Evolutionary conservation across 2,797 vertebrate species (phyloP).

Genomic region (Echeneis naucrates): DNA sequence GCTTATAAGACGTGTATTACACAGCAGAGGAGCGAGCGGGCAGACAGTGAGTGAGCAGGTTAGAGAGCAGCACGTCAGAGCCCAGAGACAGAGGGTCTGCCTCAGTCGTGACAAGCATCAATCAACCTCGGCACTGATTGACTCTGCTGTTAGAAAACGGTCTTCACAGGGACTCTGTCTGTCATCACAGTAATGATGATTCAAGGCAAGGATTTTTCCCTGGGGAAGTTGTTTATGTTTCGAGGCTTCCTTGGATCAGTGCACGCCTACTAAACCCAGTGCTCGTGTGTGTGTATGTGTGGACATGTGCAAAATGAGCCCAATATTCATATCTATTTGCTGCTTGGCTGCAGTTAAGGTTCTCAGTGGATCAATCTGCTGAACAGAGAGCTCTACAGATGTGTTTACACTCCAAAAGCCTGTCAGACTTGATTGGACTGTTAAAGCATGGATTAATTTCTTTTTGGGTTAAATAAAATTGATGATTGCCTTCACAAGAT

Average conservation of each 20-base stretch:
- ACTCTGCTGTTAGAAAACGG: conserved; percentile 52
- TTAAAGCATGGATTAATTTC: conserved; percentile 43
- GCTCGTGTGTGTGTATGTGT: conserved; percentile 10
- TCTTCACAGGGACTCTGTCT: conserved; percentile 51
- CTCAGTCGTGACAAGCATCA: conserved; percentile 67
- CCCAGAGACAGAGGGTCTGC: conserved; percentile 47
- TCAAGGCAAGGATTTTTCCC: conserved; percentile 53
- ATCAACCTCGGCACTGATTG: conserved; percentile 70
- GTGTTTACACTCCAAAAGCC: conserved; percentile 44
- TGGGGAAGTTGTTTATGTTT: conserved; percentile 56
- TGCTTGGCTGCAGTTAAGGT: conserved; percentile 38
- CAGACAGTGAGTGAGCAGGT: conserved; percentile 12
- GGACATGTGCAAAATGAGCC: conserved; percentile 41
- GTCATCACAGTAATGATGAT: conserved; percentile 68
- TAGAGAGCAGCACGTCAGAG: conserved; percentile 24
- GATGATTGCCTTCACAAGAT: conserved; percentile 43
- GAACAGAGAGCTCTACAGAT: conserved; percentile 28
- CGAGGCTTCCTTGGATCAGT: conserved; percentile 45
- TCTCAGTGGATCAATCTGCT: conserved; percentile 36
- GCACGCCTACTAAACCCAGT: conserved; percentile 30
- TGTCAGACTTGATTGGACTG: conserved; percentile 48
- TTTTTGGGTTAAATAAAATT: conserved; percentile 50
- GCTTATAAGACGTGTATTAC: conserved; percentile 43
- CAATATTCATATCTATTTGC: conserved; percentile 24
- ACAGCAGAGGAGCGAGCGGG: conserved; percentile 37